phyloP scores from a whole-genome alignment of 2,888 invertebrate genomes.

The Andrena praecox region DNA sequence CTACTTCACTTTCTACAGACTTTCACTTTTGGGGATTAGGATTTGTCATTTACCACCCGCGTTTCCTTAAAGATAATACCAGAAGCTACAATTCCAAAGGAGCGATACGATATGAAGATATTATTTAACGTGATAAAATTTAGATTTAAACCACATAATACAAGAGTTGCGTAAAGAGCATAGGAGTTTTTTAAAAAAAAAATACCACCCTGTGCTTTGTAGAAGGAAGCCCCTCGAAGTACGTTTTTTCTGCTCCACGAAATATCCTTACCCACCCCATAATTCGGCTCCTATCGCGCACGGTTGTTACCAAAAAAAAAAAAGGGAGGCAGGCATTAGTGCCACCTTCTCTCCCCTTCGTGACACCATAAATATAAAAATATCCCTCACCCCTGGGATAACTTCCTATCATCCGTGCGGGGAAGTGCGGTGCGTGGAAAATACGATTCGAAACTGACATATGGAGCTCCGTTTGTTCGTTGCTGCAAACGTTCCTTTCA shows the following conservation, averaged over 20 bases:
- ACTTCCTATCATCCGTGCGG: slow-evolving; percentile 61
- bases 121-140: neutral
- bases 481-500: slow-evolving; percentile 11
- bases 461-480: slow-evolving; percentile 67
- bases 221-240: slow-evolving; percentile 37
- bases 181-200: slow-evolving; percentile 16
- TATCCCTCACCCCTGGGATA: slow-evolving; percentile 71
- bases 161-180: neutral
- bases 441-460: slow-evolving; percentile 80
- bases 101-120: too few relatives aligned
- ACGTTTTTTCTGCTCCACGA: slow-evolving; percentile 68
- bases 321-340: slow-evolving; percentile 79
- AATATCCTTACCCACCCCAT: slow-evolving; percentile 67
- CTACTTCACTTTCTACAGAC: too few relatives aligned
- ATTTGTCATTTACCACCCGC: too few relatives aligned
- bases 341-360: slow-evolving; percentile 61
- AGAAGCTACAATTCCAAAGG: too few relatives aligned
- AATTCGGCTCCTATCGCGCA: slow-evolving; percentile 74
- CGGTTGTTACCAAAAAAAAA: slow-evolving; percentile 76
- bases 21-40: too few relatives aligned
- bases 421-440: slow-evolving; percentile 72
- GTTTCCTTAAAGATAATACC: too few relatives aligned
- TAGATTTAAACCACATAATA: neutral
- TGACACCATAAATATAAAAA: slow-evolving; percentile 79
- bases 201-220: slow-evolving; percentile 23